Evolutionary conservation across 2,797 vertebrate genomes (phyloP), one percentile per base, ranked within the genome.

Genomic region (Eospalax fontanierii): DNA sequence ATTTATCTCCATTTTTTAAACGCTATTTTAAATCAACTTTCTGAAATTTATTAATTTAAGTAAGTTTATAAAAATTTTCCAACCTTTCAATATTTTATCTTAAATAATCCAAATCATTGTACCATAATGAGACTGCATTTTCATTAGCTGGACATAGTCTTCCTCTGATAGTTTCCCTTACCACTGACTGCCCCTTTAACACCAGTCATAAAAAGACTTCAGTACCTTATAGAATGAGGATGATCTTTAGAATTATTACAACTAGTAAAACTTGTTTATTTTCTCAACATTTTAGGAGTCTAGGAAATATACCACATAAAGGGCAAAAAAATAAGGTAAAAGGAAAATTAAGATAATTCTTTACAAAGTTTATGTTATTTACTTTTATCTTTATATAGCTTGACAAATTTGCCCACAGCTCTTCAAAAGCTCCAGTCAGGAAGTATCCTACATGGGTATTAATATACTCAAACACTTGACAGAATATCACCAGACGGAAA

Each of bases 11-110:
- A 88, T 21, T 22, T 95, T 70, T 68, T 43, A 19, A 71, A 33
- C 61, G 26, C 1, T 70, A 65, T 59, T 95, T 96, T 88, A 28
- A 71, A 50, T 54, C 40, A 82, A 26, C 11, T 15, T 78, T 93
- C 6, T 74, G n/a, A 85, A 82, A 87, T 3, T 68, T 80, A 30
- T 57, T 93, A 14, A 57, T 28, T 59, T 80, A 92, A 30, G 4
- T 16, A 61, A 8, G 19, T 40, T 81, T 63, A 35, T 26, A 59
- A 35, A 4, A 43, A 4, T 35, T 24, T 54, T 28, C 40, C 30
- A 61, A 8, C 15, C 11, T 59, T 35, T 21, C 5, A 16, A 16
- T 2, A 2, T 83, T 85, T 87, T 18, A 4, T 35, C 81, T 54
- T 79, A 12, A 61, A 26, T 35, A 54, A 30, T 35, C 30, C 15